Evolutionary conservation across 2,888 invertebrate genomes (phyloP).

Genomic region (Balanococcus diminutus): DNA sequence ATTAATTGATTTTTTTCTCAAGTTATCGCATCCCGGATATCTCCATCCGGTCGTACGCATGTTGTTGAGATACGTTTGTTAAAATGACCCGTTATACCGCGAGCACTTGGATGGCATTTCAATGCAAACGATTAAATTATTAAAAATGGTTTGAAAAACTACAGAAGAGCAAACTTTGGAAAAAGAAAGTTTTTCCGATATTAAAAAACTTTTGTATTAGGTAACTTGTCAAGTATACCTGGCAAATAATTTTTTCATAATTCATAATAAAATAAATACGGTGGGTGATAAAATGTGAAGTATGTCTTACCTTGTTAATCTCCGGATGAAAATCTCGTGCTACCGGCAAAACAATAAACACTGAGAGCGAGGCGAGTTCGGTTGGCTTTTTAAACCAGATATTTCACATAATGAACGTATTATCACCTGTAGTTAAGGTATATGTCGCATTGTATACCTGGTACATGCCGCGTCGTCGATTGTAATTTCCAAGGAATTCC

Average conservation of each 20-base stretch:
- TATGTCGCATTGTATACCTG: conserved; percentile 37
- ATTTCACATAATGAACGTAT: conserved; percentile 12
- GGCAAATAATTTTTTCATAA: conserved; percentile 20
- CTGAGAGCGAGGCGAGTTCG: conserved; percentile 1
- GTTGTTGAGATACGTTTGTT: not conserved
- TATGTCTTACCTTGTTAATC: conserved; percentile 47
- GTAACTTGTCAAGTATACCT: conserved; percentile 3
- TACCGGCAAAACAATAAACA: conserved; percentile 53
- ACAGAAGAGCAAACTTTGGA: not conserved
- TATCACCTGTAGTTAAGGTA: conserved; percentile 43
- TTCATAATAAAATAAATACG: conserved; percentile 30
- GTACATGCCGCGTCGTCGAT: not conserved
- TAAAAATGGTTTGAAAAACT: not conserved
- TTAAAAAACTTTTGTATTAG: not conserved
- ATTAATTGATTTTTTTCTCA: not conserved
- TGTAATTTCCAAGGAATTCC: conserved; percentile 50
- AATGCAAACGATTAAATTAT: not conserved
- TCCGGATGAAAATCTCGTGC: conserved; percentile 24
- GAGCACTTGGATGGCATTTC: not conserved
- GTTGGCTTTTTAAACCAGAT: conserved; percentile 47
- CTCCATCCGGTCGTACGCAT: not conserved
- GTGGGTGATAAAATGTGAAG: conserved; percentile 32
- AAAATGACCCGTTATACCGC: not conserved
- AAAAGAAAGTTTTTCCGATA: not conserved
- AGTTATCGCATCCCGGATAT: not conserved